Percentiles rank a stretch among this genome's conserved stretches.
phyloP scores from a whole-genome alignment of 2,888 invertebrate genomes.

The Apotomis capreana region DNA sequence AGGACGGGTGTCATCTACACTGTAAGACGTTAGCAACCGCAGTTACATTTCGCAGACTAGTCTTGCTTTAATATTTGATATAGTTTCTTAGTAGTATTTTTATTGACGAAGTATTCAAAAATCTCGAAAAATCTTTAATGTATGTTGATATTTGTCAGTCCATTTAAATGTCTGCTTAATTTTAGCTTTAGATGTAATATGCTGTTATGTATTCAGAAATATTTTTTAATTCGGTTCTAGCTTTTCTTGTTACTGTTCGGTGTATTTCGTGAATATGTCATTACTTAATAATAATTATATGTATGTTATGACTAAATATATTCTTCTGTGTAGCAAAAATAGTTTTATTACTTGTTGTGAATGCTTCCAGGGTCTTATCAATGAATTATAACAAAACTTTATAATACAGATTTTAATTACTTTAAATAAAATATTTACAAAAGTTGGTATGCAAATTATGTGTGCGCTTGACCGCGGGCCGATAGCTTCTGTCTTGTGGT shows the following conservation, averaged over 20 bases:
- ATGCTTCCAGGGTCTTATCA: no score
- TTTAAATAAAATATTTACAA: no score
- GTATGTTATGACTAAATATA: slow-evolving; percentile 73
- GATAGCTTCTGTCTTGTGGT: no score
- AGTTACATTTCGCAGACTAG: slow-evolving; percentile 9
- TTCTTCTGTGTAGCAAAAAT: slow-evolving; percentile 69
- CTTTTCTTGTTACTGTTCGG: slow-evolving; percentile 45
- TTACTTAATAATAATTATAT: slow-evolving; percentile 57
- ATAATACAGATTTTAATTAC: no score
- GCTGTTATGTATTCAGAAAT: slow-evolving; percentile 27
- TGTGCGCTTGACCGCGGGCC: no score
- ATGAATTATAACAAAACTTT: no score
- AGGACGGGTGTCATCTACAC: neutral
- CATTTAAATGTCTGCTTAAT: slow-evolving; percentile 19
- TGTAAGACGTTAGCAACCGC: neutral
- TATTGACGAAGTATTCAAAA: slow-evolving; percentile 20
- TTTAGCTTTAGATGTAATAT: slow-evolving; percentile 21
- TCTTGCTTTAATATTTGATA: neutral
- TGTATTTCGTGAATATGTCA: slow-evolving; percentile 59
- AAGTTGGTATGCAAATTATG: no score
- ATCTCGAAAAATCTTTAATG: slow-evolving; percentile 13
- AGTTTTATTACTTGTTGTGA: no score
- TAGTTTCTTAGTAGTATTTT: slow-evolving; percentile 26
- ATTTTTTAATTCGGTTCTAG: slow-evolving; percentile 21
- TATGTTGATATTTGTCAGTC: slow-evolving; percentile 14